A percentile compares a stretch with the other conserved stretches of the same genome.
phyloP scores from a whole-genome alignment of 2,797 vertebrate genomes.

The Pipistrellus kuhlii region DNA sequence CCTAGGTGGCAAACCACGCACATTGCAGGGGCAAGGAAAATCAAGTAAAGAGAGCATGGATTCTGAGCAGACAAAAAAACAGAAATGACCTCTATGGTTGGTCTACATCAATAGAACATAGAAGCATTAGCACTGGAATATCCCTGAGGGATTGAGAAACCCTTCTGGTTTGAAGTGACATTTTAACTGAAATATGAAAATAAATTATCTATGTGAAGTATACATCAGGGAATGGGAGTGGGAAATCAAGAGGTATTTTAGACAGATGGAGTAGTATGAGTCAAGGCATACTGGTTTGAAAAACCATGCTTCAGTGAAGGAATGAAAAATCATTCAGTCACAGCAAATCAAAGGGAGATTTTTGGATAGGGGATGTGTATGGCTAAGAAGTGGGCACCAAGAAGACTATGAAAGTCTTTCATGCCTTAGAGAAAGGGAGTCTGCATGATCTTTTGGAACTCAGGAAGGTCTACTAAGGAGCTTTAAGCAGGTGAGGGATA shows the following conservation, averaged over 20 bases:
- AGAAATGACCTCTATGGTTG: not conserved
- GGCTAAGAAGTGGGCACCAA: not conserved
- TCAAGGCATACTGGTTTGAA: not conserved
- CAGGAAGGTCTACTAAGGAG: not conserved
- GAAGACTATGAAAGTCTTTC: not conserved
- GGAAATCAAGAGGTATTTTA: not conserved
- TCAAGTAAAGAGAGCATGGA: not conserved
- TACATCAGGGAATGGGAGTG: not conserved
- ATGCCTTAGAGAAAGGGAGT: not conserved
- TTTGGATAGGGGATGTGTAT: not conserved
- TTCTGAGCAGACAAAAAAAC: not conserved
- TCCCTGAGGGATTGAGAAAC: not conserved
- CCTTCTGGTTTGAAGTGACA: not conserved
- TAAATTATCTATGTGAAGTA: not conserved
- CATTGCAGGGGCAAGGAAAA: not conserved
- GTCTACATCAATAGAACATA: not conserved
- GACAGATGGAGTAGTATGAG: not conserved
- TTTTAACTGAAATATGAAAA: conserved; percentile 6
- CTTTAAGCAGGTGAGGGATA: not conserved
- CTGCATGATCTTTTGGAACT: not conserved
- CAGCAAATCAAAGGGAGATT: not conserved
- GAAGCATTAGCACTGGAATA: not conserved
- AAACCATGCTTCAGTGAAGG: not conserved
- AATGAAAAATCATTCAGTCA: not conserved
- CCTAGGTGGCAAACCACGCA: not conserved